These are phyloP conservation scores for Ptilorrhoa leucosticta DNA, from an alignment of 2,113 vertebrate genomes.

Conservation along the genomic window DNA sequence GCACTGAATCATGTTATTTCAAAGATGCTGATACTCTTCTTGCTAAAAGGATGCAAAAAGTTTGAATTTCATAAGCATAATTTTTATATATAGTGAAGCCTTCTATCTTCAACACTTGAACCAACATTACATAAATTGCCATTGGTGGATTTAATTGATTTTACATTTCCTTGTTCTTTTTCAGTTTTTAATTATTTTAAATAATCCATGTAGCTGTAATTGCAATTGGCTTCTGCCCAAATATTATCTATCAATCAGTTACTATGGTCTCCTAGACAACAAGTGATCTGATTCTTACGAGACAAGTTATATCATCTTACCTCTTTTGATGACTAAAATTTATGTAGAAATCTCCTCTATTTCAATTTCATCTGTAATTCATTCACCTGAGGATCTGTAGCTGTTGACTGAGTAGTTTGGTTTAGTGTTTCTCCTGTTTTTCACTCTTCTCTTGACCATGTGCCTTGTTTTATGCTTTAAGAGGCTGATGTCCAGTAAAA, in stretches of 20 bases:
- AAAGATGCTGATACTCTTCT: background rate
- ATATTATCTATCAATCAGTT: background rate
- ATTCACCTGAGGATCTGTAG: background rate
- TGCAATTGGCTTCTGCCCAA: background rate
- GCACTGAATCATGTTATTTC: background rate
- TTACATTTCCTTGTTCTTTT: background rate
- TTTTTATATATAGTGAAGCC: background rate
- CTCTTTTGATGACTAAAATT: background rate
- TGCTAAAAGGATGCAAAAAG: background rate
- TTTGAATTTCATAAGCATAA: background rate
- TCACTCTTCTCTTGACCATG: background rate
- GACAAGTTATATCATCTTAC: background rate
- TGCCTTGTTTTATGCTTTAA: background rate
- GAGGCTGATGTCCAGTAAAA: background rate
- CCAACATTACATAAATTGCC: background rate
- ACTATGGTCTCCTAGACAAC: background rate
- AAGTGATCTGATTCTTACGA: background rate
- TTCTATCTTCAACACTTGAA: background rate
- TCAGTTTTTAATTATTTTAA: background rate
- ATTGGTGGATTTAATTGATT: background rate
- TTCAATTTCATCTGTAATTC: background rate
- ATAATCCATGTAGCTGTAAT: background rate
- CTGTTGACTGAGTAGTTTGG: background rate
- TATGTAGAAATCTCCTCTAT: background rate
- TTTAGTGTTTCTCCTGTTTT: background rate